A percentile compares a stretch with the other conserved stretches of the same genome.
Evolutionary conservation across 2,888 invertebrate genomes (phyloP).

Genomic region (Microdon myrmicae): DNA sequence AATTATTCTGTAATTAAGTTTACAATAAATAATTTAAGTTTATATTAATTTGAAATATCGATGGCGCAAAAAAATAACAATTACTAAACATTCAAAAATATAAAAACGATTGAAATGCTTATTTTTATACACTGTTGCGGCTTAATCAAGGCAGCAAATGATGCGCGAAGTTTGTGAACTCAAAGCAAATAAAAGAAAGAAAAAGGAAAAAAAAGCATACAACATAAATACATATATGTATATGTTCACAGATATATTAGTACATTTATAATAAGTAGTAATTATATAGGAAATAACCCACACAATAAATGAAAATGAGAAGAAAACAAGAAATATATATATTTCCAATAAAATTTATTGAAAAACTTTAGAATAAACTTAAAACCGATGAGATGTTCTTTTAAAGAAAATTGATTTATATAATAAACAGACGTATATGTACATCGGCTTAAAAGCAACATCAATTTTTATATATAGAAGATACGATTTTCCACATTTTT

Average conservation of each 20-base stretch:
- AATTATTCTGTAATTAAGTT: constrained; percentile 51
- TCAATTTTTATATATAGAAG: too few species aligned
- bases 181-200: constrained; percentile 25
- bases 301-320: constrained; percentile 21
- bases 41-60: constrained; percentile 26
- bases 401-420: too few species aligned
- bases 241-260: too few species aligned
- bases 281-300: constrained; percentile 49
- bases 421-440: too few species aligned
- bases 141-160: constrained; percentile 9
- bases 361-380: too few species aligned
- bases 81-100: constrained; percentile 12
- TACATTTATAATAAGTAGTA: constrained; percentile 50
- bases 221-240: too few species aligned
- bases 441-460: too few species aligned
- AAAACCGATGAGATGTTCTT: too few species aligned
- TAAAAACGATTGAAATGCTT: constrained; percentile 5
- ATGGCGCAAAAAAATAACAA: constrained; percentile 24
- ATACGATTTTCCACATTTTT: too few species aligned
- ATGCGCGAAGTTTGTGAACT: constrained; percentile 34
- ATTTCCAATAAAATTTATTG: constrained; percentile 24
- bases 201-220: constrained; percentile 13
- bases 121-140: constrained; percentile 2
- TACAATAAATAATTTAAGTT: constrained; percentile 30
- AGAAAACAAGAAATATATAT: constrained; percentile 7